These are phyloP conservation scores for Trilocha varians DNA, from an alignment of 2,888 invertebrate species.

Conservation along the genomic window DNA sequence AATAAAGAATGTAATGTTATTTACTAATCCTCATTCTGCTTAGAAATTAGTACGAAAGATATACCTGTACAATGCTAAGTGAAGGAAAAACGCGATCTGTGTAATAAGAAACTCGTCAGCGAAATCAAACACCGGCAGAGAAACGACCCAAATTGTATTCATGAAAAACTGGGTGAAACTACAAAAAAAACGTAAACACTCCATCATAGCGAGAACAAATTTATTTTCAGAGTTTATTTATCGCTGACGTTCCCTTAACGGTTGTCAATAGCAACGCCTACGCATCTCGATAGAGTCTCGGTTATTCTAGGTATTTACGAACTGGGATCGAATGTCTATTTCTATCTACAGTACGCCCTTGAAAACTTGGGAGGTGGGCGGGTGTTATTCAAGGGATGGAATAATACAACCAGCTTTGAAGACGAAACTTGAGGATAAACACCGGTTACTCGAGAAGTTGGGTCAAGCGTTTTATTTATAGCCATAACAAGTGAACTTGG, in stretches of 20 bases:
- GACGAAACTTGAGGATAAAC: neutral
- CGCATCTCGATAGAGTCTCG: constrained; percentile 27
- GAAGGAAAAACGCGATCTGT: too few relatives aligned
- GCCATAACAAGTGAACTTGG: too few relatives aligned
- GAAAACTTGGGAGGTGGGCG: constrained; percentile 14
- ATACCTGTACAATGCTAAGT: too few relatives aligned
- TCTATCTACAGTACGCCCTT: constrained; percentile 22
- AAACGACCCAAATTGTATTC: constrained; percentile 6
- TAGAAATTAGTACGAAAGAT: too few relatives aligned
- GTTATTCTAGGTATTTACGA: constrained; percentile 31
- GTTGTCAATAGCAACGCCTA: constrained; percentile 42
- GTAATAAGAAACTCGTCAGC: too few relatives aligned
- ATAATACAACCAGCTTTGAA: too few relatives aligned
- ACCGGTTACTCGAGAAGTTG: too few relatives aligned
- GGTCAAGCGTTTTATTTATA: too few relatives aligned
- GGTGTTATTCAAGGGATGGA: neutral
- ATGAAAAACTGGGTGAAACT: neutral
- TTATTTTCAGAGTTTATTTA: constrained; percentile 15
- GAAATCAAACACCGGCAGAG: neutral
- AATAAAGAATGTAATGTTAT: too few relatives aligned
- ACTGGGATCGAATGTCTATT: constrained; percentile 28
- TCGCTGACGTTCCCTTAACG: constrained; percentile 19
- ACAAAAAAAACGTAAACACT: neutral
- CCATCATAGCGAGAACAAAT: neutral
- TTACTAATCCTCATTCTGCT: too few relatives aligned